Evolutionary conservation across 2,797 vertebrate genomes (phyloP), one percentile per base, ranked within the genome.

Genomic region (Pipistrellus kuhlii): DNA sequence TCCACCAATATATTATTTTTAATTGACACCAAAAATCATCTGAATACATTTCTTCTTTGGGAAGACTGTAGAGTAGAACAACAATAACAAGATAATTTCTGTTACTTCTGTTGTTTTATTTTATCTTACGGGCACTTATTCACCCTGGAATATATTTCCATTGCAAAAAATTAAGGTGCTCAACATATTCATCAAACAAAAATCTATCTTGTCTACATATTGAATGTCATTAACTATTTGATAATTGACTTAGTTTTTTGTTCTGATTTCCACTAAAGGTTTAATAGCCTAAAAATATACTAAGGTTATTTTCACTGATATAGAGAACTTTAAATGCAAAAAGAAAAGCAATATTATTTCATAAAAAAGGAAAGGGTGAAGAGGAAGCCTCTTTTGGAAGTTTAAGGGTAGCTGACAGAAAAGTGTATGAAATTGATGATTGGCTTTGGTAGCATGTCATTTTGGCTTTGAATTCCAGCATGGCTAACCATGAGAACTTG

Each of bases 1-100:
- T 59, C 30, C 41, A 68, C 23, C 44, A 68, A 53, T 62, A 51
- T 6, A 10, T 81, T 86, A 53, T 51, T 86, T 96, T 94, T 59
- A 41, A 41, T 81, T 75, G 73, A 68, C 4, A 83, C 35, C 55
- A 77, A 92, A 72, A n/a, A 64, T 53, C 6, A 75, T 64, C 75
- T 5, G 38, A 48, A 73, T 53, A 8, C 9, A 69, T 72, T 30
- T n/a, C 5, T 88, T 71, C n/a, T 12, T 6, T 88, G 27, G 14
- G 14, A 92, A 41, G 0, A 27, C 17, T 46, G 4, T 10, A n/a
- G 30, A 80, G 10, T 55, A 57, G 66, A n/a, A 0, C 3, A 53
- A 51, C 5, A 76, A 32, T 3, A 53, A 51, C 11, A 51, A 27
- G 57, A 72, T 20, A 0, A 64, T 27, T 71, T 25, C 6, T 30